Evolutionary conservation across 2,888 invertebrate genomes (phyloP).

Genomic region (Drosophila tripunctata): DNA sequence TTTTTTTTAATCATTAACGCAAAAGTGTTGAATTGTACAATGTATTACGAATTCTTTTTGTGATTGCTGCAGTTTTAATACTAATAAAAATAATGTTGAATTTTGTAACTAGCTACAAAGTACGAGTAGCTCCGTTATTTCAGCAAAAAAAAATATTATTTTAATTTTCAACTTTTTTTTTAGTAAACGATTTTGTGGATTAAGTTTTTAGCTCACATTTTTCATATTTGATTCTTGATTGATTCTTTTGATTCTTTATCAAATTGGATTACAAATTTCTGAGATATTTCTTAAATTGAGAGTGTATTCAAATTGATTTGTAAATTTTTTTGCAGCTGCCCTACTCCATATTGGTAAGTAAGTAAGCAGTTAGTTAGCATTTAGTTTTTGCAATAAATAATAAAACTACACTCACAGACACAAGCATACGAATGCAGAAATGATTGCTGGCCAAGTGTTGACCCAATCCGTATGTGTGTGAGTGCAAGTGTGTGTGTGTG

Average conservation of each 20-base stretch:
- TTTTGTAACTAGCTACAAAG: too few relatives aligned
- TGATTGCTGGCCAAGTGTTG: conserved; percentile 29
- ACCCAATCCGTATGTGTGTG: conserved; percentile 22
- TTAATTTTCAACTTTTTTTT: too few relatives aligned
- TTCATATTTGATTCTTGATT: not conserved
- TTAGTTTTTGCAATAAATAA: conserved; percentile 56
- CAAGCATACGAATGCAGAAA: conserved; percentile 26
- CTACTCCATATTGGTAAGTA: conserved; percentile 16
- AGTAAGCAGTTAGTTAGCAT: conserved; percentile 21
- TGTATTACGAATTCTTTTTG: too few relatives aligned
- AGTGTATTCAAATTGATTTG: conserved; percentile 2
- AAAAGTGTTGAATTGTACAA: too few relatives aligned
- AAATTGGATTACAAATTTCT: not conserved
- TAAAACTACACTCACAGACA: conserved; percentile 9
- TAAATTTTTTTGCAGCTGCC: not conserved
- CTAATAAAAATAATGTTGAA: too few relatives aligned
- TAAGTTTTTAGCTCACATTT: too few relatives aligned
- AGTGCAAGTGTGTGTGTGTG: conserved; percentile 4
- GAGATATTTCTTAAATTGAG: not conserved
- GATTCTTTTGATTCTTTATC: too few relatives aligned
- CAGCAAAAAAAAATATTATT: too few relatives aligned
- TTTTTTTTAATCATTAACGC: too few relatives aligned
- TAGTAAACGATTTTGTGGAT: too few relatives aligned
- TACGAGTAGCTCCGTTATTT: too few relatives aligned
- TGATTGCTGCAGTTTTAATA: too few relatives aligned